phyloP scores from a whole-genome alignment of 2,888 invertebrate genomes.

The Rhorus exstirpatorius region DNA sequence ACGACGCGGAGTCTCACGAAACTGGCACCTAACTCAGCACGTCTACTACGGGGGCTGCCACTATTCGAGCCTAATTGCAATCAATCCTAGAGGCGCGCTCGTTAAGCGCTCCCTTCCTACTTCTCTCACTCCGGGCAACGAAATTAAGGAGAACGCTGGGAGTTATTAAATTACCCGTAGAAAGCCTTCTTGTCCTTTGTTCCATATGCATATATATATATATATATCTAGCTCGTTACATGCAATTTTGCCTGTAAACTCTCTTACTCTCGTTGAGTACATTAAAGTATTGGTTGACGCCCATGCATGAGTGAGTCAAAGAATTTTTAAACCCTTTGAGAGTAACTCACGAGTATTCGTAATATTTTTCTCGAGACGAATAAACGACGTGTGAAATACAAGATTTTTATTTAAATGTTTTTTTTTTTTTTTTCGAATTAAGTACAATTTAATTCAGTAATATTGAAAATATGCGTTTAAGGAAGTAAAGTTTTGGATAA shows the following conservation, averaged over 20 bases:
- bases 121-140: constrained; percentile 50
- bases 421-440: too few relatives aligned
- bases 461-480: too few relatives aligned
- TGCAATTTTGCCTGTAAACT: background rate
- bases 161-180: constrained; percentile 72
- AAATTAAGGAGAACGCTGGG: constrained; percentile 65
- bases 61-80: constrained; percentile 77
- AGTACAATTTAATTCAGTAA: too few relatives aligned
- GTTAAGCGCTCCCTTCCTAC: constrained; percentile 66
- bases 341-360: background rate
- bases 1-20: constrained; percentile 52
- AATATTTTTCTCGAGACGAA: background rate
- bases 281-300: constrained; percentile 13
- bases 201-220: constrained; percentile 29
- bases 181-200: constrained; percentile 64
- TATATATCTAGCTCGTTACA: constrained; percentile 8
- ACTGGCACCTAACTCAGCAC: constrained; percentile 58
- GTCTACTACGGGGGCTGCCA: constrained; percentile 44
- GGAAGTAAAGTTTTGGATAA: too few relatives aligned
- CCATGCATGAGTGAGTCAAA: background rate
- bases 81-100: constrained; percentile 77
- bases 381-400: too few relatives aligned
- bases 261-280: background rate
- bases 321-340: constrained; percentile 23
- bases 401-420: too few relatives aligned